A percentile compares a stretch with the other conserved stretches of the same genome.
Evolutionary conservation across 2,797 vertebrate genomes (phyloP).

Genomic region (Anas flavirostris): DNA sequence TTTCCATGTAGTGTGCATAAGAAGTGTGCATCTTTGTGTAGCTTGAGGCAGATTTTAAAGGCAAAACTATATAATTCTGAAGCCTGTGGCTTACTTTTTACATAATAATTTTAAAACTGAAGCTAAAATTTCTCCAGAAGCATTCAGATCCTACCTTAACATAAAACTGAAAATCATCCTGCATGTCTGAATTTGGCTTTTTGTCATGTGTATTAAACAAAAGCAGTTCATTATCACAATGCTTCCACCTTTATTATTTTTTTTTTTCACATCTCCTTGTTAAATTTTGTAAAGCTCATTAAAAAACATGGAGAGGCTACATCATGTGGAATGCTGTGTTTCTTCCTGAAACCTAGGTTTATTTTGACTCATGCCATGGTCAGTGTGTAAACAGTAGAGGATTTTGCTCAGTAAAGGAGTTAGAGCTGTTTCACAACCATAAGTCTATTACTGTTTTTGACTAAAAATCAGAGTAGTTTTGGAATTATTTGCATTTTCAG

Average conservation of each 20-base stretch:
- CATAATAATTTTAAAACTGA: background rate
- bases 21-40: background rate
- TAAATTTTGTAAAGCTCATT: conserved; percentile 34
- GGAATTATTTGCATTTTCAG: conserved; percentile 8
- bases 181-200: background rate
- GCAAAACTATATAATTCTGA: background rate
- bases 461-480: conserved; percentile 4
- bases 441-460: background rate
- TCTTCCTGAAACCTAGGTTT: conserved; percentile 32
- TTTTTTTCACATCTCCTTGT: background rate
- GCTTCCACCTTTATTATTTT: background rate
- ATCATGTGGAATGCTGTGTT: conserved; percentile 11
- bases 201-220: background rate
- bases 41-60: background rate
- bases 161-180: background rate
- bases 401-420: conserved; percentile 14
- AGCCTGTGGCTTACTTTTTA: background rate
- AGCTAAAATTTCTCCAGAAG: background rate
- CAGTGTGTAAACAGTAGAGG: conserved; percentile 37
- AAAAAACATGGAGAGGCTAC: background rate
- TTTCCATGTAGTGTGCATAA: background rate
- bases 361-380: conserved; percentile 33
- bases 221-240: background rate
- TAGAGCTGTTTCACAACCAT: background rate
- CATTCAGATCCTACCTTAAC: background rate